Evolutionary conservation across 2,113 vertebrate species (phyloP).

Genomic region (Dryoscopus gambensis): DNA sequence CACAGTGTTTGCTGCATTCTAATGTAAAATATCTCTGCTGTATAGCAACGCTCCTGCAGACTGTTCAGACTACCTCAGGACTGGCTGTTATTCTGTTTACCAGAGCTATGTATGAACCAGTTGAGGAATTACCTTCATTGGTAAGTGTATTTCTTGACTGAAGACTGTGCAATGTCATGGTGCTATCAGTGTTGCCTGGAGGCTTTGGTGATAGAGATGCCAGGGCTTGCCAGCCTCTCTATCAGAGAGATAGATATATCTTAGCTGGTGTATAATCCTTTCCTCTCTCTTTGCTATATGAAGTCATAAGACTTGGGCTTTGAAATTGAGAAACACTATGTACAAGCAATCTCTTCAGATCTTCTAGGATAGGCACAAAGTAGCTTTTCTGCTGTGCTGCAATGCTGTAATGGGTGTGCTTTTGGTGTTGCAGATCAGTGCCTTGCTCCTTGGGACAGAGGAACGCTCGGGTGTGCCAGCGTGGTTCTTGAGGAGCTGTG

Average conservation of each 20-base stretch:
- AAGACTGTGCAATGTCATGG: background rate
- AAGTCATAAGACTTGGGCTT: background rate
- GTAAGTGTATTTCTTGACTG: slow-evolving; percentile 71
- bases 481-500: slow-evolving; percentile 79
- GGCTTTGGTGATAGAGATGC: background rate
- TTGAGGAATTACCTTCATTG: slow-evolving; percentile 78
- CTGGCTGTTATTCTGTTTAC: slow-evolving; percentile 86
- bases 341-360: background rate
- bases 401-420: background rate
- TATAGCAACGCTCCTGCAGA: slow-evolving; percentile 85
- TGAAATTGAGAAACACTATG: background rate
- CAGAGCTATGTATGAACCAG: slow-evolving; percentile 78
- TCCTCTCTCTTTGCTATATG: accelerated
- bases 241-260: too few relatives aligned
- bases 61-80: slow-evolving; percentile 87
- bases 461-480: slow-evolving; percentile 49
- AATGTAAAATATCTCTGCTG: background rate
- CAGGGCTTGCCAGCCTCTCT: background rate
- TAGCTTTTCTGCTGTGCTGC: background rate
- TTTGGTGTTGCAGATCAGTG: slow-evolving; percentile 75
- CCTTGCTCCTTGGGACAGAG: slow-evolving; percentile 70
- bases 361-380: background rate
- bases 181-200: background rate
- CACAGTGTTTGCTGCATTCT: background rate
- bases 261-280: background rate